Evolutionary conservation across 2,888 invertebrate species (phyloP).

Genomic region (Apotomis betuletana): DNA sequence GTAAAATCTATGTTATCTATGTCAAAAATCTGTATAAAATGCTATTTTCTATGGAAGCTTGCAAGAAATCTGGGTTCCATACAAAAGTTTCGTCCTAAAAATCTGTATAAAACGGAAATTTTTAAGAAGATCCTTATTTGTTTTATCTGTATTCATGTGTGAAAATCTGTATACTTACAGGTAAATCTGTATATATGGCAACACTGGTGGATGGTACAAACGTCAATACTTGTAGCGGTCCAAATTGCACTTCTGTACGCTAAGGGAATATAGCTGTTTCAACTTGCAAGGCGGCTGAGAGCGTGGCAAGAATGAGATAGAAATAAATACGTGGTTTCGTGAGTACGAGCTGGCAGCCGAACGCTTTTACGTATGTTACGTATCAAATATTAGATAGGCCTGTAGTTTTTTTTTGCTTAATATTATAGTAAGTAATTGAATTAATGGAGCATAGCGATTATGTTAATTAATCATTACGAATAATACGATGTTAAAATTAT

Average conservation of each 20-base stretch:
- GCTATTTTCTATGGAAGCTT: no score
- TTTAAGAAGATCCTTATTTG: no score
- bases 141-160: no score
- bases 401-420: neutral
- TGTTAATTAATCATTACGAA: neutral
- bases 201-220: neutral
- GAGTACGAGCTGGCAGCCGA: neutral
- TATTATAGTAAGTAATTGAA: constrained; percentile 2
- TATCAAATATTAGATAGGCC: neutral
- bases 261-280: constrained; percentile 10
- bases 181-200: neutral
- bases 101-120: no score
- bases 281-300: neutral
- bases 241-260: constrained; percentile 4
- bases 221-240: constrained; percentile 37
- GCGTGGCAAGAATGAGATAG: constrained; percentile 4
- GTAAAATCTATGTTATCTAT: no score
- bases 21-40: no score
- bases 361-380: neutral
- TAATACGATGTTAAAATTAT: constrained; percentile 15
- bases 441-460: constrained; percentile 9
- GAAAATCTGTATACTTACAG: no score
- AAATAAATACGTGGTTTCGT: neutral
- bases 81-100: no score
- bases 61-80: no score